A percentile compares a stretch with the other conserved stretches of the same genome.
phyloP scores from a whole-genome alignment of 1,140 invertebrate genomes.

The Oedothorax gibbosus region DNA sequence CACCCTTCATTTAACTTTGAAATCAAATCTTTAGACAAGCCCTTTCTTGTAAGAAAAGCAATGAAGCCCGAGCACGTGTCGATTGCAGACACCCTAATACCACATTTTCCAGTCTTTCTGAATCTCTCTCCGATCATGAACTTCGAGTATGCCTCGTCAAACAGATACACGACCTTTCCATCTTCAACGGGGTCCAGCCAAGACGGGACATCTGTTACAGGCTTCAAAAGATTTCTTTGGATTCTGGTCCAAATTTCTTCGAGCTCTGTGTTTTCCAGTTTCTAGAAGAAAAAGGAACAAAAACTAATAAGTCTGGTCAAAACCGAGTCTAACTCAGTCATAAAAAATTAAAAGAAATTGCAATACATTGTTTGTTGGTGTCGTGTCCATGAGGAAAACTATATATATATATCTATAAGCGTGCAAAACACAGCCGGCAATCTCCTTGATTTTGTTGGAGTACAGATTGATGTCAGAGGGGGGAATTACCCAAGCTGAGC shows the following conservation, averaged over 20 bases:
- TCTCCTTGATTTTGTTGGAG: no score
- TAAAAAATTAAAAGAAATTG: not conserved
- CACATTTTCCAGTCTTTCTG: conserved; percentile 19
- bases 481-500: no score
- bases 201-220: not conserved
- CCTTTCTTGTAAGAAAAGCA: not conserved
- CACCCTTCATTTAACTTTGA: conserved; percentile 13
- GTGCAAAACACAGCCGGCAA: no score
- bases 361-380: no score
- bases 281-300: not conserved
- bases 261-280: not conserved
- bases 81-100: not conserved
- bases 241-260: not conserved
- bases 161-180: not conserved
- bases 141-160: not conserved
- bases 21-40: not conserved
- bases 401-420: no score
- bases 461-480: no score
- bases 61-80: conserved; percentile 12
- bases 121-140: conserved; percentile 18
- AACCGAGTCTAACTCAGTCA: not conserved
- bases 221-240: not conserved
- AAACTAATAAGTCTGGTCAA: not conserved
- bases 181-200: conserved; percentile 27
- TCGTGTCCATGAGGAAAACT: no score